Evolutionary conservation across 2,113 vertebrate genomes (phyloP).

Genomic region (Bettongia penicillata): DNA sequence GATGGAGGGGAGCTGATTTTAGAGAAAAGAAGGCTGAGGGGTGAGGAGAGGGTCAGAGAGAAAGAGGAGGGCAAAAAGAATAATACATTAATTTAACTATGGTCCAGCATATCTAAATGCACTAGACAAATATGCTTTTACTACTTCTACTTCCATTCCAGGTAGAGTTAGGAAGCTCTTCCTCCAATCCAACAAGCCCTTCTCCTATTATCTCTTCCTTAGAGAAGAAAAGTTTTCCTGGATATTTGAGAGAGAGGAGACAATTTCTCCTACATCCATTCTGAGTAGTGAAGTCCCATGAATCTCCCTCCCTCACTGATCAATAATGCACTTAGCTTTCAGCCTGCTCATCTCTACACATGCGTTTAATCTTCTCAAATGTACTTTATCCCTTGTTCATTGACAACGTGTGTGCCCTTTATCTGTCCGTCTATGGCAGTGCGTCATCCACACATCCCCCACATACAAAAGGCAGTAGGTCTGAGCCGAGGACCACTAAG

Average conservation of each 20-base stretch:
- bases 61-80: too few species aligned
- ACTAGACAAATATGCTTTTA: background rate
- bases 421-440: background rate
- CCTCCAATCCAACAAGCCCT: background rate
- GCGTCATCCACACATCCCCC: background rate
- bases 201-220: background rate
- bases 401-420: background rate
- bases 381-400: background rate
- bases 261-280: background rate
- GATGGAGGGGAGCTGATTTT: too few species aligned
- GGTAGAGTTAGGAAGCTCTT: background rate
- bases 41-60: too few species aligned
- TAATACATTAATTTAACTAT: too few species aligned
- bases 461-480: background rate
- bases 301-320: too few species aligned
- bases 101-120: too few species aligned
- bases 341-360: background rate
- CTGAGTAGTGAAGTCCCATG: accelerated
- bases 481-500: background rate
- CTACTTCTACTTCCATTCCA: background rate
- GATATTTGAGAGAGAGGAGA: background rate
- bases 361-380: background rate
- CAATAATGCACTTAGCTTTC: background rate
- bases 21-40: too few species aligned
- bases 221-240: background rate